Percentiles rank a stretch among this genome's conserved stretches.
These are phyloP conservation scores for Actinemys pallida DNA, from an alignment of 2,113 vertebrate genomes.

Conservation along the genomic window DNA sequence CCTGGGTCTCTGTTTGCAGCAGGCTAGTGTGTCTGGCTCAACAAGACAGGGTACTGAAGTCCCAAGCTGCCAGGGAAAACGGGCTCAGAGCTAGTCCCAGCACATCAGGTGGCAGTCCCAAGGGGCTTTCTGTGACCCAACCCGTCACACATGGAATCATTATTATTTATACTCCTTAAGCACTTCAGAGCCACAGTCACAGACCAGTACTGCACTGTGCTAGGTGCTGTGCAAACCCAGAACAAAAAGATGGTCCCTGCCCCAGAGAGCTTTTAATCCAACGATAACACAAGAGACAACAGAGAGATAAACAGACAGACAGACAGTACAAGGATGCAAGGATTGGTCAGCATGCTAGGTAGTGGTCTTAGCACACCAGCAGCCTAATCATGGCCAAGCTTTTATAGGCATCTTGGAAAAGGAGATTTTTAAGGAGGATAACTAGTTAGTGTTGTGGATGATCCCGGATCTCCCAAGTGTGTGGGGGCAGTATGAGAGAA, in stretches of 20 bases:
- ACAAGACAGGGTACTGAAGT: too few relatives aligned
- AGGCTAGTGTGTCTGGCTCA: too few relatives aligned
- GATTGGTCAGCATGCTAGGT: conserved; percentile 59
- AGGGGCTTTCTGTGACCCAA: too few relatives aligned
- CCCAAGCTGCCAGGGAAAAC: too few relatives aligned
- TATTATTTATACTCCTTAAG: not conserved
- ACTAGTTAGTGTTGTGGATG: not conserved
- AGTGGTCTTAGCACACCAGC: conserved; percentile 15
- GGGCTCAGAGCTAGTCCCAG: too few relatives aligned
- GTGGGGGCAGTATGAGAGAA: not conserved
- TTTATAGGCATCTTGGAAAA: not conserved
- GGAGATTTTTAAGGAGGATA: not conserved
- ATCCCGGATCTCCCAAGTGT: accelerated
- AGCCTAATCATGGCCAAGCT: not conserved
- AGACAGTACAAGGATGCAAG: conserved; percentile 61
- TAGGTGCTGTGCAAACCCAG: not conserved
- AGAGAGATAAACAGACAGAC: conserved; percentile 61
- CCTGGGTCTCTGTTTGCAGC: too few relatives aligned
- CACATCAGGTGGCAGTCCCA: too few relatives aligned
- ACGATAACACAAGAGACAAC: conserved; percentile 62
- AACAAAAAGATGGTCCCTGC: not conserved
- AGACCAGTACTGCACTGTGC: not conserved
- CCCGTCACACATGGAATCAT: not conserved
- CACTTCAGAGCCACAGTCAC: not conserved
- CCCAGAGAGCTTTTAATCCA: conserved; percentile 15